Evolutionary conservation across 2,888 invertebrate species (phyloP).

Genomic region (Urechis unicinctus): DNA sequence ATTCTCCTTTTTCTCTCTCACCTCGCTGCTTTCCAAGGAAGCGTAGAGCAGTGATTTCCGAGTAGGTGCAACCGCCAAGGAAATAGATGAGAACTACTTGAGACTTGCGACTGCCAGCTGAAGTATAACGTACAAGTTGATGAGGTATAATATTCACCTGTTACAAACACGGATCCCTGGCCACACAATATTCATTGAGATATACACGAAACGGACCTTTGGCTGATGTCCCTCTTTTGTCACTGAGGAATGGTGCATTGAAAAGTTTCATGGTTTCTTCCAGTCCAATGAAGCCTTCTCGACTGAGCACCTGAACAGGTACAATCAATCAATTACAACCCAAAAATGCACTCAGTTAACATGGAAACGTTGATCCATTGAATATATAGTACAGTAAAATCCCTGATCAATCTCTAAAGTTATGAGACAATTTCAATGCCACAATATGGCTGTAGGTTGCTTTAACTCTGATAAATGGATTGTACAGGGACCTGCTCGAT

Average conservation of each 20-base stretch:
- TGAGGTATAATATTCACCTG: no score
- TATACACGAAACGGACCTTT: slow-evolving; percentile 54
- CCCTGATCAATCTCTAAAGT: no score
- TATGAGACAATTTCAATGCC: no score
- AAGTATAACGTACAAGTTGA: no score
- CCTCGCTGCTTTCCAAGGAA: slow-evolving; percentile 65
- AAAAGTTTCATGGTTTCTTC: slow-evolving; percentile 46
- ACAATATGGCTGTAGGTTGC: no score
- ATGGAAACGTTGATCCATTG: no score
- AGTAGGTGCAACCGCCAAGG: slow-evolving; percentile 85
- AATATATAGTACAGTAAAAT: no score
- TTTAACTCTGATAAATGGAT: no score
- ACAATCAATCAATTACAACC: neutral
- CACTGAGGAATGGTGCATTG: slow-evolving; percentile 23
- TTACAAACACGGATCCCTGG: no score
- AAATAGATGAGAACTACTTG: slow-evolving; percentile 77
- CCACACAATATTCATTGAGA: no score
- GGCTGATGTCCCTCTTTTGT: slow-evolving; percentile 25
- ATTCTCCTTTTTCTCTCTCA: no score
- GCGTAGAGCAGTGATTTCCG: slow-evolving; percentile 85
- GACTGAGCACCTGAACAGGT: slow-evolving; percentile 16
- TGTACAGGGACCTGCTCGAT: slow-evolving; percentile 55
- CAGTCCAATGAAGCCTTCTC: slow-evolving; percentile 34
- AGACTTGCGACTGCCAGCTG: no score
- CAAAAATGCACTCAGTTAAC: neutral